Base-by-base conservation (phyloP, 2,797 vertebrate genomes). In the Mallotus villosus region DNA sequence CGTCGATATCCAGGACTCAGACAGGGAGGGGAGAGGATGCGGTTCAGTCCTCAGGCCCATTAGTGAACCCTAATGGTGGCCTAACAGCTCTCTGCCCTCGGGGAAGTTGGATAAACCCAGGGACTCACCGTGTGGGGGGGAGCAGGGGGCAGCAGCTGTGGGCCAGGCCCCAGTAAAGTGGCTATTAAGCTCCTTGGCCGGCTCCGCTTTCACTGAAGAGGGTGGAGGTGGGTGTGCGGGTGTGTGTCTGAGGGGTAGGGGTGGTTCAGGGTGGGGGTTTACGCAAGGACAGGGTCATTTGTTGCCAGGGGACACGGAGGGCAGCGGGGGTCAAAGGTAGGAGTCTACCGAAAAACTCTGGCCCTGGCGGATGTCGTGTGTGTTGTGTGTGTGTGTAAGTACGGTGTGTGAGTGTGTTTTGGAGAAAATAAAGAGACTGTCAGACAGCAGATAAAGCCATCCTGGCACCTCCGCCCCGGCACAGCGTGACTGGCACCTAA, bases 11-110 rank as follows among this genome's bases (percentile, higher is more conserved):
- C 32, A 32, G 11, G 7, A 88, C 83, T 78, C 71, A 86, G 81
- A 86, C 79, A 46, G 73, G 76, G 74, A 37, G 78, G 80, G 80
- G 25, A 24, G 78, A 89, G 87, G 88, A 89, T 88, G 88, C 87
- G 88, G 88, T 63, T 55, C 82, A 71, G 72, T 89, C 86, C 82
- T 85, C 74, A 82, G 81, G 78, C 82, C 88, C 87, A 91, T 92
- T 89, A 91, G 83, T 76, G 29, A 78, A 84, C 78, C 87, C 84
- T 91, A 90, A 91, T 91, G 85, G 84, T 83, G 83, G 85, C 85
- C 87, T 89, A 88, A 88, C 81, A 85, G 89, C 82, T 84, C 74
- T 74, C 71, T 81, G 72, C 82, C 86, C 87, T 85, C 60, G 32
- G 89, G 88, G 89, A 86, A 46, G 41, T 46, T 82, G 81, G 85